Evolutionary conservation across 2,797 vertebrate species (phyloP).

Genomic region (Pseudocheirus occidentalis): DNA sequence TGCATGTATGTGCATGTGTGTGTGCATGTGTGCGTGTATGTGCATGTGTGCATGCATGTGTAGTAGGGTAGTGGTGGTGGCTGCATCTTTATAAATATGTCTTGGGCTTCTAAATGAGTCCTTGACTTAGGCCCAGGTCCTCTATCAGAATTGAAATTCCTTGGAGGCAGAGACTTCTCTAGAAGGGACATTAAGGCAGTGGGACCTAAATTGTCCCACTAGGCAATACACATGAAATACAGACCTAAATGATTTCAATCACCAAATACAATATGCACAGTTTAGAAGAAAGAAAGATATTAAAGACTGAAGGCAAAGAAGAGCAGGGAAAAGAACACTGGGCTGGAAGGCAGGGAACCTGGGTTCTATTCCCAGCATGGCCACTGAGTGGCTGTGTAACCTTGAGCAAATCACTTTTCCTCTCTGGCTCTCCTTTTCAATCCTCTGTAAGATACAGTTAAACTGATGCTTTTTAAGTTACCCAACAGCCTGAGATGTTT

Average conservation of each 20-base stretch:
- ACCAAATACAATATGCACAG: constrained; percentile 29
- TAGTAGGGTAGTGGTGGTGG: no score
- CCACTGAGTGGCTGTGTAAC: background rate
- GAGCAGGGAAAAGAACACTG: background rate
- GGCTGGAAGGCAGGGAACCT: background rate
- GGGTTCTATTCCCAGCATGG: background rate
- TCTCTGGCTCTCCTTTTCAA: background rate
- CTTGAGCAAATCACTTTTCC: background rate
- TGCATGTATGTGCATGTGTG: background rate
- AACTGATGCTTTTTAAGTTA: background rate
- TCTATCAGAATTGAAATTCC: background rate
- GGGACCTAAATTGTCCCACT: background rate
- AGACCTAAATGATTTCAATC: background rate
- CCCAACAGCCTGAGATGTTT: background rate
- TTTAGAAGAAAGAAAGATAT: background rate
- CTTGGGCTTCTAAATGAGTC: background rate
- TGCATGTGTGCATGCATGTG: no score
- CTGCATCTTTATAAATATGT: background rate
- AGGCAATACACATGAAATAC: background rate
- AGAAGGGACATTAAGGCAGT: background rate
- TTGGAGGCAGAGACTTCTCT: background rate
- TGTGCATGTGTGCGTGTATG: no score
- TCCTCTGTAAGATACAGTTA: background rate
- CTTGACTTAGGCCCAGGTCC: background rate
- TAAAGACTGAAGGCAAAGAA: background rate